phyloP scores from a whole-genome alignment of 2,888 invertebrate species.

The Pammene aurita region DNA sequence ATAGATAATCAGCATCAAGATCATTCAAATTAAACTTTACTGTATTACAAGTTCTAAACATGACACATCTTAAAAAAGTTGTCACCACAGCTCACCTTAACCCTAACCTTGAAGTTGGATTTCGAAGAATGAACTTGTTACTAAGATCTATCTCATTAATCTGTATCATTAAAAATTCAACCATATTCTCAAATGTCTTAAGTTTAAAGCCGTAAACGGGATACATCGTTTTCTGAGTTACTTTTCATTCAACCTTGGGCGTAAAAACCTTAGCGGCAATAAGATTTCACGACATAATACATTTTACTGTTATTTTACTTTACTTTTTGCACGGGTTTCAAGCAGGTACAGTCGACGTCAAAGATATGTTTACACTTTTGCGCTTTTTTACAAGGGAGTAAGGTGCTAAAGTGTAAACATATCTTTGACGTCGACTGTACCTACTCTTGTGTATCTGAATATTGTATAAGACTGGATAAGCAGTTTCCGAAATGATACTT shows the following conservation, averaged over 20 bases:
- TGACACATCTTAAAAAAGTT: slow-evolving; percentile 5
- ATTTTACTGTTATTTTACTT: slow-evolving; percentile 24
- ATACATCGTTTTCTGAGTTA: neutral
- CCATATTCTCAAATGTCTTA: neutral
- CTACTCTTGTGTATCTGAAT: slow-evolving; percentile 25
- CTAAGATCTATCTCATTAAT: too few relatives aligned
- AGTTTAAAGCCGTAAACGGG: neutral
- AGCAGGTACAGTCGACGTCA: too few relatives aligned
- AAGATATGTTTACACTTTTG: too few relatives aligned
- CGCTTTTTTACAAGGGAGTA: too few relatives aligned
- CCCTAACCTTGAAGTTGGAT: slow-evolving; percentile 11
- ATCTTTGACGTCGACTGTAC: too few relatives aligned
- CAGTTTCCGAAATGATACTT: slow-evolving; percentile 17
- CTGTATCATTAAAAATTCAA: neutral
- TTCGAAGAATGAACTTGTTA: neutral
- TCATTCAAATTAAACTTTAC: neutral
- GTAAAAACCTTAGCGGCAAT: slow-evolving; percentile 17
- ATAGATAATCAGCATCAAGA: neutral
- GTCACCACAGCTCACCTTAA: neutral
- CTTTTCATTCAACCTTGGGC: neutral
- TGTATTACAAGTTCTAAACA: slow-evolving; percentile 9
- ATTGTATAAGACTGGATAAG: slow-evolving; percentile 14
- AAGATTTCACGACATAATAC: slow-evolving; percentile 27
- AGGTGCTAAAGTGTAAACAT: too few relatives aligned
- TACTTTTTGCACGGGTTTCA: slow-evolving; percentile 15